A percentile compares a stretch with the other conserved stretches of the same genome.
phyloP scores from a whole-genome alignment of 1,140 invertebrate species.

The Littorina saxatilis region DNA sequence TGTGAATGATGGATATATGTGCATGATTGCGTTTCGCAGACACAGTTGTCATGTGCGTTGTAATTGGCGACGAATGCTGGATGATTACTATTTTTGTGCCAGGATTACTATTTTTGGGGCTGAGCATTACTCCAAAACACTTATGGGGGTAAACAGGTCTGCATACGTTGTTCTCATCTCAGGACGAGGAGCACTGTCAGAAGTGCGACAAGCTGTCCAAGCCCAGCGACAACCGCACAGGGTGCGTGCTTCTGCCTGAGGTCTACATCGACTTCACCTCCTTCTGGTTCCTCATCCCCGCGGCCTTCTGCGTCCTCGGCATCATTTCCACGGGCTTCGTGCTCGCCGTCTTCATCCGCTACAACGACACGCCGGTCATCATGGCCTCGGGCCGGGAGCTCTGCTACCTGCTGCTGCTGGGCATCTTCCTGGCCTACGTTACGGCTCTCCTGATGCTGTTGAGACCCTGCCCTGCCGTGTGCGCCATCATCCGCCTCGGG shows the following conservation, averaged over 20 bases:
- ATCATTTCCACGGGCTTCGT: constrained; percentile 70
- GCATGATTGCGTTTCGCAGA: too few species aligned
- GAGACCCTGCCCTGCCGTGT: constrained; percentile 80
- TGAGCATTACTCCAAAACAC: too few species aligned
- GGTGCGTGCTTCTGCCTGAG: constrained; percentile 72
- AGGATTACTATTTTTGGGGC: too few species aligned
- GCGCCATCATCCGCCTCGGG: constrained; percentile 80
- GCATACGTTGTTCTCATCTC: neutral
- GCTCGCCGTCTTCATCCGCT: constrained; percentile 69
- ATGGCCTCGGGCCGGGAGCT: constrained; percentile 76
- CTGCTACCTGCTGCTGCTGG: constrained; percentile 73
- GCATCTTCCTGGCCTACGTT: constrained; percentile 73
- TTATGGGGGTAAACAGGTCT: too few species aligned
- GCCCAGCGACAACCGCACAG: constrained; percentile 69
- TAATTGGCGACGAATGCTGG: too few species aligned
- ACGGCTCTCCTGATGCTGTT: constrained; percentile 73
- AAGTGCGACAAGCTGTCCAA: constrained; percentile 79
- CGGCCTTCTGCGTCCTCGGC: constrained; percentile 78
- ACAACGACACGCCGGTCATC: constrained; percentile 73
- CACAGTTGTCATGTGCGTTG: too few species aligned
- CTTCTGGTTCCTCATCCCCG: constrained; percentile 79
- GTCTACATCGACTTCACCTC: constrained; percentile 80
- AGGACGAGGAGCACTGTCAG: constrained; percentile 80
- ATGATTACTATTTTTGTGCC: too few species aligned
- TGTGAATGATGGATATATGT: too few species aligned